Evolutionary conservation across 2,888 invertebrate genomes (phyloP), one percentile per base, ranked within the genome.

Genomic region (Drosophila colorata): DNA sequence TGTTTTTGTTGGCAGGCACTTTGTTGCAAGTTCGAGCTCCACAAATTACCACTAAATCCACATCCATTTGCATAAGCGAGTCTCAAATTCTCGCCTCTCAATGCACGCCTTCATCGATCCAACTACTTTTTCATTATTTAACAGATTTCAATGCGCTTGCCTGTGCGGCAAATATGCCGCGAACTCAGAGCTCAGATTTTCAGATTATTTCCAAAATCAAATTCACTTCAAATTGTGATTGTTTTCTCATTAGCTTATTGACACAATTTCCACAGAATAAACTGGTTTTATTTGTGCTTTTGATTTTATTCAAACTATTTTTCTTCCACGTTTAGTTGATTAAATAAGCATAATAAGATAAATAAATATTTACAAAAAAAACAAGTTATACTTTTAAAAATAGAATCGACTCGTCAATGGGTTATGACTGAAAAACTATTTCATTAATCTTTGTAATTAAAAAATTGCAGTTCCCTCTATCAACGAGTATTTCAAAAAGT

Each of bases 31-130:
- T 40, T 14, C 7, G 46, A 35, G 18, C 38, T 9, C 31, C 38
- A 25, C 40, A 65, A 43, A 48, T 56, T 18, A 37, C 47, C 55
- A 60, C 23, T 14, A 40, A 31, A 33, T 35, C 14, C 28, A 35
- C 35, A 20, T 72, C n/a, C 49, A 76, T 75, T 84, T 78, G 59
- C 70, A 80, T 80, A 76, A 77, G 69, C 44, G 64, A 58, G 72
- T 60, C 81, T 55, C 25, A 37, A 41, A 44, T 60, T 41, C 48
- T 13, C 28, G 37, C n/a, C 20, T 23, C 48, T 23, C 68, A n/a
- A n/a, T 35, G 16, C 9, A 40, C 41, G n/a, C 52, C 65, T 43
- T 43, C 56, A 75, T 53, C 41, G 37, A 33, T 37, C 43, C 52
- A 38, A 38, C 37, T 11, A 16, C 38, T 13, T 18, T 60, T 66